Base-by-base conservation (phyloP, 2,113 vertebrate species). In the Shinisaurus crocodilurus region DNA sequence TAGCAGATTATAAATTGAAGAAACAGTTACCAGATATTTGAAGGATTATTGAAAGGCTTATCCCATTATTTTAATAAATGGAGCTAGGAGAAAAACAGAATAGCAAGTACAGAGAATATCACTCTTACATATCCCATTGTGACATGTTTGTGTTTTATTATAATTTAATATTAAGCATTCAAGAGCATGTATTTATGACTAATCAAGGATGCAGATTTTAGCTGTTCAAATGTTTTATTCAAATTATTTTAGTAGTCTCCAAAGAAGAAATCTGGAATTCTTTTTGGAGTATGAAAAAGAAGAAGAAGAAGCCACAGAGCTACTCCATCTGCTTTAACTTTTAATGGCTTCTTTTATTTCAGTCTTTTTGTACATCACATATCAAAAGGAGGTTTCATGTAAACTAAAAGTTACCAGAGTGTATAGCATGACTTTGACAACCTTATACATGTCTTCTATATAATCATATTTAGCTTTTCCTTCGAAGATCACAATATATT, bases 121-220 rank as follows among this genome's bases (percentile, higher is more conserved):
- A 86, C 87, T 94, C 94, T 74, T 94, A 57, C 86, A 88, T 88
- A 88, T 88, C 82, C 92, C 90, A 90, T 57, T 50, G 89, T 92
- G 96, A 94, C 92, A 94, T 95, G 88, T 97, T 96, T 94, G 94
- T 92, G 89, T 86, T 93, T 85, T 54, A 25, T 90, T 88, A 89
- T 95, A 95, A 96, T 94, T 95, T 96, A 96, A 92, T 84, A 90
- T 88, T 94, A 97, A 95, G 91, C 90, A 92, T 94, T 95, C 90
- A 94, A 90, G 89, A 94, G 95, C 95, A 95, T 90, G 90, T 92
- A 88, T 95, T 96, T 92, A 93, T 95, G 95, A 95, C 94, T 95
- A 95, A 96, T 94, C 95, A 95, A 95, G 95, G 91, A 95, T 92
- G 86, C 94, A 95, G 92, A 89, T 95, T 93, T 95, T 93, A 95